Base-by-base conservation (phyloP, 2,888 invertebrate species). In the Lordiphosa fenestrarum region DNA sequence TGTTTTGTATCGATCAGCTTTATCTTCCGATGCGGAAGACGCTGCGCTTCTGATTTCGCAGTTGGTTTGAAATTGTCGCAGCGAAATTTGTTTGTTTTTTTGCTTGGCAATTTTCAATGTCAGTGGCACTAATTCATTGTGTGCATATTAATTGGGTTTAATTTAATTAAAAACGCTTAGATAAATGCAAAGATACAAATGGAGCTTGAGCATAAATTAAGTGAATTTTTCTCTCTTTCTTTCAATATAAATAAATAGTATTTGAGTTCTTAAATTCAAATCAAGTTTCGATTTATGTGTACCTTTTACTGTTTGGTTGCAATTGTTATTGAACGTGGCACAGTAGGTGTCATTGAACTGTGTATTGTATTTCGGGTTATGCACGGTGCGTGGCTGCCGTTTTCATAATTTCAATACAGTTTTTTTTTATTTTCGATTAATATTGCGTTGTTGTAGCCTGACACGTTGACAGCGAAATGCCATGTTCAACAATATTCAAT, bases 1-100 rank as follows among this genome's bases (percentile, higher is more conserved):
- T 23, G 53, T 55, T 48, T 42, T 67, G 48, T 58, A 44, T 48
- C 54, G 48, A 61, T 49, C 41, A 63, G 57, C 46, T 48, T 66
- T 54, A 74, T 82, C 84, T 85, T 82, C 73, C 84, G 84, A 75
- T 67, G 67, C 86, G 82, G 86, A 85, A 83, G 84, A 66, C 80
- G 65, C 56, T 36, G 10, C 23, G 41, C 23, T 39, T 56, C 25
- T 54, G 53, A 33, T 53, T 37, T 49, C 56, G 40, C 41, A 53
- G 40, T 60, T 66, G 46, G 39, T 59, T 60, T 60, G 4, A 64
- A 71, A 63, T 68, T 77, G 69, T 72, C 73, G 41, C 76, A 67
- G 70, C 72, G 71, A 80, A 84, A 70, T 68, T 69, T 50, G 55
- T 38, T 44, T 54, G 42, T 49, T 64, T 61, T 61, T 59, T 57